A percentile compares a stretch with the other conserved stretches of the same genome.
These are phyloP conservation scores for Deilephila porcellus DNA, from an alignment of 2,888 invertebrate genomes.

Conservation along the genomic window DNA sequence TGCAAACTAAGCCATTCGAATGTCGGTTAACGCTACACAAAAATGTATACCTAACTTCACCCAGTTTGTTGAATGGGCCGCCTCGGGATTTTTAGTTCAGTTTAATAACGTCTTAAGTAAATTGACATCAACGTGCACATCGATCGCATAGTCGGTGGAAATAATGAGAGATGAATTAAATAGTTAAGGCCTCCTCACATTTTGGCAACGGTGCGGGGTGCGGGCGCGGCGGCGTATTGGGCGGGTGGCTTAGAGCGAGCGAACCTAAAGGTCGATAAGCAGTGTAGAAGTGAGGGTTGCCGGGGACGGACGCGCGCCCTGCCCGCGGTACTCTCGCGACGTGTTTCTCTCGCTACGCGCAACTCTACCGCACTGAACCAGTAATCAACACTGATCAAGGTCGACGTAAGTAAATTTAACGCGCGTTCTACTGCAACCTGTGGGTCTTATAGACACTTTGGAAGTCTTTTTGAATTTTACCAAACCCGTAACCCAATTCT, in stretches of 20 bases:
- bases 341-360: conserved; percentile 28
- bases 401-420: conserved; percentile 30
- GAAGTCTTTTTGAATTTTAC: not conserved
- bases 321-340: conserved; percentile 42
- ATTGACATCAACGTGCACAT: conserved; percentile 55
- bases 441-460: not conserved
- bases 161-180: conserved; percentile 70
- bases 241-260: conserved; percentile 55
- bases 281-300: conserved; percentile 63
- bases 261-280: conserved; percentile 73
- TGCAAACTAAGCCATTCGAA: not conserved
- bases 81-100: not conserved
- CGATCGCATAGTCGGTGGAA: conserved; percentile 58
- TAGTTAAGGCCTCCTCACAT: conserved; percentile 73
- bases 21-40: not conserved
- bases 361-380: conserved; percentile 31
- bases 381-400: conserved; percentile 32
- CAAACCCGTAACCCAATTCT: not conserved
- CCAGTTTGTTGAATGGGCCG: not conserved
- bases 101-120: conserved; percentile 37
- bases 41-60: not conserved
- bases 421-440: conserved; percentile 16
- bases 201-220: conserved; percentile 74
- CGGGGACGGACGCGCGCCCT: conserved; percentile 56
- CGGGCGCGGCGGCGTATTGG: conserved; percentile 65